Evolutionary conservation across 2,888 invertebrate species (phyloP).

Genomic region (Torymus auratus): DNA sequence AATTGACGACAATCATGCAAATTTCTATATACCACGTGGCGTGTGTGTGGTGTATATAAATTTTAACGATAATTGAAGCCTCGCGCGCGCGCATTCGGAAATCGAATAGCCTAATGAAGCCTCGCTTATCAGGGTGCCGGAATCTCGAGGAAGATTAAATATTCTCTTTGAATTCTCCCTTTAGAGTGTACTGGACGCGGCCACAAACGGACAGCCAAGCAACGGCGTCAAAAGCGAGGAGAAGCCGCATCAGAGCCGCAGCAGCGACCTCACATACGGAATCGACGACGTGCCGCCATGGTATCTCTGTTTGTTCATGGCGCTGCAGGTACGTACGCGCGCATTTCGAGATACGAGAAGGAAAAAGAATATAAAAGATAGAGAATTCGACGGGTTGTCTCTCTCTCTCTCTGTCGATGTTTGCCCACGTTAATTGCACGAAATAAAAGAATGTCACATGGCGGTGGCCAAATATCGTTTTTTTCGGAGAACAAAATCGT

Average conservation of each 20-base stretch:
- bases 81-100: not conserved
- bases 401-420: not conserved
- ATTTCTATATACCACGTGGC: not conserved
- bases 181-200: constrained; percentile 20
- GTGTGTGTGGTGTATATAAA: not conserved
- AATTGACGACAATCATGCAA: constrained; percentile 15
- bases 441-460: not conserved
- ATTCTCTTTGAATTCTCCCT: constrained; percentile 9
- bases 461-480: too few relatives aligned
- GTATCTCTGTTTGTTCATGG: constrained; percentile 90
- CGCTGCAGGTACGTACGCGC: constrained; percentile 82
- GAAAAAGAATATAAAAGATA: not conserved
- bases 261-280: constrained; percentile 80
- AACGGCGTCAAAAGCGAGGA: not conserved
- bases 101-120: not conserved
- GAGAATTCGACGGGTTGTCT: too few relatives aligned
- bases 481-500: too few relatives aligned
- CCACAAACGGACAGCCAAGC: constrained; percentile 18
- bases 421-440: constrained; percentile 11
- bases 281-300: constrained; percentile 90
- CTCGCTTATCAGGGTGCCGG: too few relatives aligned
- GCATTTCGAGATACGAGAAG: too few relatives aligned
- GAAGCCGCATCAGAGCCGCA: constrained; percentile 57
- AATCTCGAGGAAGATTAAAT: too few relatives aligned
- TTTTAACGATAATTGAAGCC: not conserved